phyloP scores from a whole-genome alignment of 2,797 vertebrate genomes.

The Sylvilagus floridanus region DNA sequence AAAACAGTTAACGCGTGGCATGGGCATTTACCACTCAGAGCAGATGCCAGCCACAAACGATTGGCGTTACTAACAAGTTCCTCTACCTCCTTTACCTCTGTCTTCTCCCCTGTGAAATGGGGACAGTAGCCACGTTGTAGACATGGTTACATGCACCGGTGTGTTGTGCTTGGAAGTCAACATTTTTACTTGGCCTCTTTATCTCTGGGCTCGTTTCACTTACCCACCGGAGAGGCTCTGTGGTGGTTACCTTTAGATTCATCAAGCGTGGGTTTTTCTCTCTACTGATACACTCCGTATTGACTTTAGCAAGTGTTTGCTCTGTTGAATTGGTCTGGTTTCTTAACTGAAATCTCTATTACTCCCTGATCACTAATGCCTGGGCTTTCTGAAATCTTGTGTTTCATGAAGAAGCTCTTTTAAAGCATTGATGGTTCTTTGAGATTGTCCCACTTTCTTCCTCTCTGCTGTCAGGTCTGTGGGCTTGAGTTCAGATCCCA shows the following conservation, averaged over 20 bases:
- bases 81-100: not conserved
- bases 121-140: not conserved
- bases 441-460: not conserved
- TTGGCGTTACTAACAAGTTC: not conserved
- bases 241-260: not conserved
- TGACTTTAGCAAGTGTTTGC: not conserved
- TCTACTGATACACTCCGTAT: not conserved
- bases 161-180: not conserved
- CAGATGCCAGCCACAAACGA: not conserved
- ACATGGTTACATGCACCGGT: not conserved
- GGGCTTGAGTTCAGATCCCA: not conserved
- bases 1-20: not conserved
- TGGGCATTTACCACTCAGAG: not conserved
- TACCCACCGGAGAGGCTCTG: not conserved
- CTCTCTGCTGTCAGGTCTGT: not conserved
- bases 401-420: conserved; percentile 21
- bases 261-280: not conserved
- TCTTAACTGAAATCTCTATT: not conserved
- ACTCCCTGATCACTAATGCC: not conserved
- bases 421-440: not conserved
- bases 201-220: not conserved
- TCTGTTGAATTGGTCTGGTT: not conserved
- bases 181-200: not conserved
- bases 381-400: conserved; percentile 46
- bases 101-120: conserved; percentile 18